Conservation (phyloP, 2,113 vertebrate species). For the Piaya cayana region DNA sequence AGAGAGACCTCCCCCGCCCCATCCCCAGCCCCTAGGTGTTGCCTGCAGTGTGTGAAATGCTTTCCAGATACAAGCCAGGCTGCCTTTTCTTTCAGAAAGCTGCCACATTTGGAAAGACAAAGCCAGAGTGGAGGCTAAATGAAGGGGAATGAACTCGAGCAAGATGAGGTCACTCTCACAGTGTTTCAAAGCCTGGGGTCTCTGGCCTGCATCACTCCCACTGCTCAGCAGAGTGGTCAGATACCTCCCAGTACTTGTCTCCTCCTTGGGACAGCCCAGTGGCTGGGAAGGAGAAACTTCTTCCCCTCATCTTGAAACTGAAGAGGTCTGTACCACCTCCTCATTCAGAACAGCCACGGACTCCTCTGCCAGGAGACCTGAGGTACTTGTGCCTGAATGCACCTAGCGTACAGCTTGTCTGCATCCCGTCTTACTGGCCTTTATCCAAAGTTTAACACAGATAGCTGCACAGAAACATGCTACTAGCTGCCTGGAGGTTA, state of each 20-base stretch:
- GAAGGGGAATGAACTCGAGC: not conserved
- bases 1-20: not conserved
- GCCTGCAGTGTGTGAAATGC: not conserved
- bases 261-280: not conserved
- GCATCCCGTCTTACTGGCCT: accelerated
- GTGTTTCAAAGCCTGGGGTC: not conserved
- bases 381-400: not conserved
- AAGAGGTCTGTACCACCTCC: not conserved
- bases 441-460: not conserved
- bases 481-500: not conserved
- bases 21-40: not conserved
- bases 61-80: not conserved
- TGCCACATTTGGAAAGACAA: not conserved
- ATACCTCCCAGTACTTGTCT: not conserved
- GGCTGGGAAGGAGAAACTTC: not conserved
- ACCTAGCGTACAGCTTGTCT: not conserved
- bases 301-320: not conserved
- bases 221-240: not conserved
- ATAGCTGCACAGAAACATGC: accelerated
- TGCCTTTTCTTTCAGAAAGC: not conserved
- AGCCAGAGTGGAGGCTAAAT: not conserved
- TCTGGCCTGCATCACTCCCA: not conserved
- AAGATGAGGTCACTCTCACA: not conserved
- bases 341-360: not conserved
- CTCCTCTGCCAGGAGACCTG: accelerated